Conservation (phyloP, 2,113 vertebrate species). For the Callaeas wilsoni region DNA sequence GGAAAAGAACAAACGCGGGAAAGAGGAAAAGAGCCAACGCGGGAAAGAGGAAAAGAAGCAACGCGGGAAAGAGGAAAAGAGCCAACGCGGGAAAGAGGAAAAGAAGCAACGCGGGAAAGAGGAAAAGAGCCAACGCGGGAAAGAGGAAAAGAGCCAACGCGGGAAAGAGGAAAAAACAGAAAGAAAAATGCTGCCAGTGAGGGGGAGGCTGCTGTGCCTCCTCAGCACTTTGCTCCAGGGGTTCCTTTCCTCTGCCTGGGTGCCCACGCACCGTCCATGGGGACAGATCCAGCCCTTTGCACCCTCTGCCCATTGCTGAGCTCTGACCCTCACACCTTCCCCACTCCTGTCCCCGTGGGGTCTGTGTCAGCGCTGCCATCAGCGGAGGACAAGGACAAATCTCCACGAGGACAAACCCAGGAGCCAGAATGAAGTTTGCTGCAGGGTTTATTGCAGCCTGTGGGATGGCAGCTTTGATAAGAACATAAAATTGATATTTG, state of each 20-base stretch:
- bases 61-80: neutral
- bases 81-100: neutral
- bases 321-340: neutral
- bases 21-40: too few relatives aligned
- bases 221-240: neutral
- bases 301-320: neutral
- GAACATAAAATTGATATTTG: constrained; percentile 56
- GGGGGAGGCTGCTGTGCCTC: neutral
- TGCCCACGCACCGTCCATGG: neutral
- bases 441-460: neutral
- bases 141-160: too few relatives aligned
- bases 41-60: too few relatives aligned
- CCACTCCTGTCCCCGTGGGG: fast-evolving
- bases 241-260: neutral
- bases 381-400: neutral
- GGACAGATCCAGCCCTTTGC: fast-evolving
- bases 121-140: neutral
- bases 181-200: neutral
- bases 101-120: too few relatives aligned
- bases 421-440: neutral
- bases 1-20: too few relatives aligned
- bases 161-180: too few relatives aligned
- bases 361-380: fast-evolving
- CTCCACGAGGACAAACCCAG: neutral
- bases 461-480: constrained; percentile 22